A percentile compares a stretch with the other conserved stretches of the same genome.
These are phyloP conservation scores for Melieria omissa DNA, from an alignment of 2,888 invertebrate genomes.

Conservation along the genomic window DNA sequence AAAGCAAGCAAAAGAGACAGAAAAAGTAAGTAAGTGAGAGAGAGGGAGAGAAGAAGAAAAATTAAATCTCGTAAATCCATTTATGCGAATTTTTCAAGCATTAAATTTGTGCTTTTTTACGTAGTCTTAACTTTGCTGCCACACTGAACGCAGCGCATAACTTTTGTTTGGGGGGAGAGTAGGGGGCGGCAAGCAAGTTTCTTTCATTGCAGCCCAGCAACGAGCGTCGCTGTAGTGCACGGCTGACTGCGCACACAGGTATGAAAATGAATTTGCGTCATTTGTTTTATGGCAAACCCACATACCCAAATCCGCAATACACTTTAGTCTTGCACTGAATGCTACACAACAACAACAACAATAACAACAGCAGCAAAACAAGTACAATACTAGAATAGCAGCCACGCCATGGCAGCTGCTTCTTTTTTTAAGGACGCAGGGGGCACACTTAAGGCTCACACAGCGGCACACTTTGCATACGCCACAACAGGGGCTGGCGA, in stretches of 20 bases:
- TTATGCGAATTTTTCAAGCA: conserved; percentile 60
- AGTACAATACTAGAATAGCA: too few relatives aligned
- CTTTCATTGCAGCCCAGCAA: neutral
- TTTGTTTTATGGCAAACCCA: conserved; percentile 53
- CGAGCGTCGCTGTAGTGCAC: neutral
- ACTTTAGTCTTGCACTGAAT: too few relatives aligned
- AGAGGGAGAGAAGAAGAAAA: neutral
- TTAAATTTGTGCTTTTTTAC: conserved; percentile 59
- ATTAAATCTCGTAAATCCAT: conserved; percentile 55
- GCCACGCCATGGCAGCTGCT: too few relatives aligned
- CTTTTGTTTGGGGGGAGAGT: neutral
- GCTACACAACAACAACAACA: neutral
- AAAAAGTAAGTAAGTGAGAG: neutral
- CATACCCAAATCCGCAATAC: neutral
- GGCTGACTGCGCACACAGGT: conserved; percentile 27
- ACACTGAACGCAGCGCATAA: neutral
- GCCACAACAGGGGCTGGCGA: neutral
- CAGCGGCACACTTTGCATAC: conserved; percentile 3
- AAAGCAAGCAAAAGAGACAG: neutral
- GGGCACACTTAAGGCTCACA: too few relatives aligned
- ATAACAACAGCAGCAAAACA: neutral
- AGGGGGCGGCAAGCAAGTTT: neutral
- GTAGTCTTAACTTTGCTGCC: conserved; percentile 51
- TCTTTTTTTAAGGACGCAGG: too few relatives aligned
- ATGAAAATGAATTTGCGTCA: conserved; percentile 58